Percentiles rank a stretch among this genome's conserved stretches.
These are phyloP conservation scores for Gobiocypris rarus DNA, from an alignment of 2,113 vertebrate species.

Conservation along the genomic window DNA sequence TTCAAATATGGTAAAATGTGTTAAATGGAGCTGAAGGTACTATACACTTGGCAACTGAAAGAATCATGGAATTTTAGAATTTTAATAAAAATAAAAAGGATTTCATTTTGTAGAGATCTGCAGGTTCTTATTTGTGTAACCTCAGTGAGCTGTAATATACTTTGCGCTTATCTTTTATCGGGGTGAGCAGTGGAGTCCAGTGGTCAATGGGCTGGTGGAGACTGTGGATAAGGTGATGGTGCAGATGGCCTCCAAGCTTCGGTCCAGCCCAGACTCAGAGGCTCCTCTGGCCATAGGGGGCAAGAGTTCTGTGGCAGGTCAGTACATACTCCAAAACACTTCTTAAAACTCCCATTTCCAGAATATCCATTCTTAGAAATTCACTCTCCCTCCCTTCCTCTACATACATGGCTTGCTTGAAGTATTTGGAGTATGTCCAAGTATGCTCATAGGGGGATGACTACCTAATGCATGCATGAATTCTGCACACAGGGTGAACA, in stretches of 20 bases:
- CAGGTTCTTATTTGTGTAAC: neutral
- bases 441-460: neutral
- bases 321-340: constrained; percentile 54
- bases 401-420: neutral
- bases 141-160: neutral
- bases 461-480: neutral
- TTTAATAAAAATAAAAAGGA: too few species aligned
- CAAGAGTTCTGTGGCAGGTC: constrained; percentile 87
- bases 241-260: constrained; percentile 79
- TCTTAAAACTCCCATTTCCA: constrained; percentile 32
- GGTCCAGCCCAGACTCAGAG: constrained; percentile 40
- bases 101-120: neutral
- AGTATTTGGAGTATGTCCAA: constrained; percentile 15
- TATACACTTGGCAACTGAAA: neutral
- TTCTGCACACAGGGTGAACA: neutral
- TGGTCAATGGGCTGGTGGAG: constrained; percentile 79
- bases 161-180: constrained; percentile 27
- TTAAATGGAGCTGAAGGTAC: neutral
- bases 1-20: neutral
- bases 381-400: neutral
- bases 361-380: constrained; percentile 20
- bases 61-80: neutral
- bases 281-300: constrained; percentile 76
- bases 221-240: constrained; percentile 87
- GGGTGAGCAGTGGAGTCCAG: constrained; percentile 57